Base-by-base conservation (phyloP, 2,113 vertebrate species). In the Apteryx owenii region DNA sequence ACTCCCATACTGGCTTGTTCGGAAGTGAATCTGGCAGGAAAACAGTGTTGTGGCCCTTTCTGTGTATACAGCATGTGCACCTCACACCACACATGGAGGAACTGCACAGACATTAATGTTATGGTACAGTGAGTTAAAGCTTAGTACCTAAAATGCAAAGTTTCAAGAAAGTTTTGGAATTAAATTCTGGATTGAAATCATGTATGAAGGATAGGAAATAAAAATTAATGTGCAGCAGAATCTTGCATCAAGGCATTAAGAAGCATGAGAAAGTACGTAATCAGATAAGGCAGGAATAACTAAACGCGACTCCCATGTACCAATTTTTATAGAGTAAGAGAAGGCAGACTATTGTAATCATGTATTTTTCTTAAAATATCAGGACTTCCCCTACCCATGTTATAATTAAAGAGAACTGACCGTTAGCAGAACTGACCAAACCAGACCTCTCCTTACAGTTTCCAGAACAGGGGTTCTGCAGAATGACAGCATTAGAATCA, bases 101-200 rank as follows among this genome's bases (percentile, higher is more conserved):
- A 66, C 10, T 7, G 88, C 76, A 62, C 9, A 44, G 9, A 65
- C 21, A 10, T 20, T 44, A 1, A 0, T 7, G 5, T 20, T 14
- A 36, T 2, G 15, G 15, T 10, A 28, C 9, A 31, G 12, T 0
- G 0, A 46, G 19, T 5, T 83, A 58, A 70, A 64, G 18, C 62
- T 3, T 12, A 76, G 44, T 8, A 64, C 18, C 44, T 81, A 42
- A 78, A 92, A 91, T 2, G 7, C 16, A 64, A 10, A 58, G 56
- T 17, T 31, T 58, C 21, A 7, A 58, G 56, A 31, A 58, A 8
- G 15, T 31, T 18, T 18, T 31, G 13, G 16, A 29, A 50, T 3
- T 2, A 25, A 0, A 0, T 76, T 72, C 48, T 77, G 1, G 0
- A 44, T 54, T 53, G 48, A 80, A 81, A 48, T 0, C n/a, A 7